phyloP scores from a whole-genome alignment of 2,888 invertebrate species.

The Phortica okadai region DNA sequence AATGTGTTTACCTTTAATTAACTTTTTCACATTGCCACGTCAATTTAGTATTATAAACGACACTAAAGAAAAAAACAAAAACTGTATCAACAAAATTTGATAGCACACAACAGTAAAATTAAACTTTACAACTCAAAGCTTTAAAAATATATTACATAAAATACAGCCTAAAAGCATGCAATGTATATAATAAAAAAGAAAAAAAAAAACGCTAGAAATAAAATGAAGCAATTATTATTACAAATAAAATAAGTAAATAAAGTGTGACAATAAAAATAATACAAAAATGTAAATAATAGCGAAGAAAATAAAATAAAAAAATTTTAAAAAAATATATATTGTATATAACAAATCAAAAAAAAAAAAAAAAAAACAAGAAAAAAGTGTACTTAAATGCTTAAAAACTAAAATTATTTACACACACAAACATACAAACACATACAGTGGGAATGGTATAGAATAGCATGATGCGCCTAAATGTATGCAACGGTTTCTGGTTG shows the following conservation, averaged over 20 bases:
- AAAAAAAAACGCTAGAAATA: slow-evolving; percentile 22
- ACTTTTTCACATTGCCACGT: slow-evolving; percentile 21
- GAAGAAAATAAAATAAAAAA: slow-evolving; percentile 16
- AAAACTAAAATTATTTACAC: slow-evolving; percentile 8
- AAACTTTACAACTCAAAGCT: neutral
- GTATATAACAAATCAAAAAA: neutral
- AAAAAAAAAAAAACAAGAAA: neutral
- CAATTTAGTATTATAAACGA: neutral
- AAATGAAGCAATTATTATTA: slow-evolving; percentile 31
- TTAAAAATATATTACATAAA: neutral
- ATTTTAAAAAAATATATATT: neutral
- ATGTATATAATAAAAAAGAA: slow-evolving; percentile 8
- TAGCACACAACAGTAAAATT: neutral
- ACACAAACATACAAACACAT: neutral
- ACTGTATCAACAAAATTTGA: neutral
- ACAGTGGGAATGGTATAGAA: slow-evolving; percentile 16
- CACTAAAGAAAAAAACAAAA: neutral
- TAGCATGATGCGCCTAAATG: slow-evolving; percentile 52
- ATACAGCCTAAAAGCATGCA: neutral
- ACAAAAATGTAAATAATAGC: slow-evolving; percentile 7
- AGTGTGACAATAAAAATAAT: slow-evolving; percentile 7
- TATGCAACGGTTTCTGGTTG: slow-evolving; percentile 49
- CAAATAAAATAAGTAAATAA: slow-evolving; percentile 19
- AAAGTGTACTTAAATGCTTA: neutral
- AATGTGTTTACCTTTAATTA: slow-evolving; percentile 11